Evolutionary conservation across 2,113 vertebrate species (phyloP).

Genomic region (Sylvietta virens): DNA sequence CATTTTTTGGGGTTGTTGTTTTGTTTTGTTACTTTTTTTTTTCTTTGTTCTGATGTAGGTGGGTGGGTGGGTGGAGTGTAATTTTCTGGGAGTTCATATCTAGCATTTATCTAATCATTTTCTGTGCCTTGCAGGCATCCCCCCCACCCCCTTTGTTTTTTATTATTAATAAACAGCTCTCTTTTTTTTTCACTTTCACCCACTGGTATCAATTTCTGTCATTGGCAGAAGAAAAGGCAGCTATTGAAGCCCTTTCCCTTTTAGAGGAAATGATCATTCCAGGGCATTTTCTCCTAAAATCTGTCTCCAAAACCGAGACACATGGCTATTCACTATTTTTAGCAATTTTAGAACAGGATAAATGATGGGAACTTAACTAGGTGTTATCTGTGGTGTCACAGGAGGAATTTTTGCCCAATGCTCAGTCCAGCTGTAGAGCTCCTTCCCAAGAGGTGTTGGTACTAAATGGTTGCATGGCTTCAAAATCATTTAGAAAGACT

Average conservation of each 20-base stretch:
- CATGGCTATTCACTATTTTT: background rate
- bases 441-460: background rate
- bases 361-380: background rate
- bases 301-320: background rate
- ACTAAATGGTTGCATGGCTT: background rate
- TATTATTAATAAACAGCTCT: background rate
- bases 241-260: background rate
- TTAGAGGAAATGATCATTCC: background rate
- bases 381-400: background rate
- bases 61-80: background rate
- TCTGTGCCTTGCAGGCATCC: background rate
- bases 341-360: background rate
- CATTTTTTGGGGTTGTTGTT: background rate
- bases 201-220: background rate
- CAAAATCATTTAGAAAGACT: background rate
- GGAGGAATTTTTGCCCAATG: background rate
- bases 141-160: accelerated
- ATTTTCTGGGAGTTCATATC: background rate
- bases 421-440: background rate
- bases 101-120: background rate
- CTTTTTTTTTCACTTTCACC: background rate
- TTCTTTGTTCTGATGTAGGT: background rate
- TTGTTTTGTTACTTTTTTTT: background rate
- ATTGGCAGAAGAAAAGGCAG: background rate
- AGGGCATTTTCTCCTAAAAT: background rate